Evolutionary conservation across 2,113 vertebrate species (phyloP).

Genomic region (Ellobius talpinus): DNA sequence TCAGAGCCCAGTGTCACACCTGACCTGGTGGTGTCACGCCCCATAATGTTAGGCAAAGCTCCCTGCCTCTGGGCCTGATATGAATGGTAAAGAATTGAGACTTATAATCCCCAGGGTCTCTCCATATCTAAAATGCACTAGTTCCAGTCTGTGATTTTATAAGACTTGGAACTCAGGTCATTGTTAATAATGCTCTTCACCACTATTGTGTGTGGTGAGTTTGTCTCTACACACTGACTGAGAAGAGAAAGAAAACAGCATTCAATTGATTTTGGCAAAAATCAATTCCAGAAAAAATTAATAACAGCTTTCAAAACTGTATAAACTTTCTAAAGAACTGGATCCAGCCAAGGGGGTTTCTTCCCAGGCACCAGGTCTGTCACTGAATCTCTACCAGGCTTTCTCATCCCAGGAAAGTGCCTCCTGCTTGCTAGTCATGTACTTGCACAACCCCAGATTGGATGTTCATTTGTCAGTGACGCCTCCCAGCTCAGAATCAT

Average conservation of each 20-base stretch:
- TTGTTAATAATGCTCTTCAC: background rate
- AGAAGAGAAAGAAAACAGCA: background rate
- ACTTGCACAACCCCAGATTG: slow-evolving; percentile 29
- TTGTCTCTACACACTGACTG: background rate
- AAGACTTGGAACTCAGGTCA: background rate
- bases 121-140: background rate
- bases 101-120: background rate
- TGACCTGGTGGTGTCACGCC: rapidly evolving
- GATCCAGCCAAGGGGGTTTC: background rate
- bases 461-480: slow-evolving; percentile 35
- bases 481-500: background rate
- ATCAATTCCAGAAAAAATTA: background rate
- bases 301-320: slow-evolving; percentile 53
- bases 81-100: background rate
- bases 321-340: slow-evolving; percentile 52
- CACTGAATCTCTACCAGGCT: background rate
- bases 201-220: background rate
- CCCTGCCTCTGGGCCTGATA: background rate
- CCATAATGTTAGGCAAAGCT: background rate
- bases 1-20: rapidly evolving
- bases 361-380: background rate
- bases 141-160: background rate
- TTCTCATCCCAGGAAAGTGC: slow-evolving; percentile 24
- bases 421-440: background rate
- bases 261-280: slow-evolving; percentile 15